Base-by-base conservation (phyloP, 2,113 vertebrate species). In the Potamarius usumacintae region DNA sequence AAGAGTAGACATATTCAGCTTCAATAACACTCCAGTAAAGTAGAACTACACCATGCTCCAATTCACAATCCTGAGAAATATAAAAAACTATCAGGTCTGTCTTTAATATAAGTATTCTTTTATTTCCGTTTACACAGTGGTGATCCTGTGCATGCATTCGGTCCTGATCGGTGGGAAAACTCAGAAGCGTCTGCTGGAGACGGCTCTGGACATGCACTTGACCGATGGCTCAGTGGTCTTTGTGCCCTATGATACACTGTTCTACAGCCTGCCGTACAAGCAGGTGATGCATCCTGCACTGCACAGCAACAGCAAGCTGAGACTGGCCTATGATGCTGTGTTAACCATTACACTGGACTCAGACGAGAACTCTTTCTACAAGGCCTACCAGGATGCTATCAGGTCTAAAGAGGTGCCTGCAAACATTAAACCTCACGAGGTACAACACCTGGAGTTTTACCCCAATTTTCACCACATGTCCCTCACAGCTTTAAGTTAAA, bases 101-200 rank as follows among this genome's bases (percentile, higher is more conserved):
- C 14, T 18, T 20, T 42, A 72, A 42, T 1, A 15, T 5, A 18
- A 20, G 15, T 34, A 17, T 74, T 42, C 72, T 12, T 4, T 1
- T 78, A 55, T 72, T 52, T 65, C 50, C 50, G 7, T 55, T 82
- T 83, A 55, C n/a, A 7, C 83, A 96, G 96, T 94, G 89, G 92
- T 96, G 63, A 91, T 96, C 88, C 94, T 96, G 87, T 96, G 95
- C 91, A 96, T 96, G 96, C 96, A 96, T 91, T 96, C 96, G 0
- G 95, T 83, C 4, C 90, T 96, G 84, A 93, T 95, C 0, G 95
- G 96, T 4, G 95, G 96, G 0, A 72, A 63, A 20, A 85, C 86
- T n/a, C 95, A 96, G 91, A 91, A 86, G 90, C 89, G 90, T 7
- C 87, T 96, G 2, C 50, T 96, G 91, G 95, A 96, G 90, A 93